phyloP scores from a whole-genome alignment of 2,888 invertebrate genomes.

The Patella caerulea region DNA sequence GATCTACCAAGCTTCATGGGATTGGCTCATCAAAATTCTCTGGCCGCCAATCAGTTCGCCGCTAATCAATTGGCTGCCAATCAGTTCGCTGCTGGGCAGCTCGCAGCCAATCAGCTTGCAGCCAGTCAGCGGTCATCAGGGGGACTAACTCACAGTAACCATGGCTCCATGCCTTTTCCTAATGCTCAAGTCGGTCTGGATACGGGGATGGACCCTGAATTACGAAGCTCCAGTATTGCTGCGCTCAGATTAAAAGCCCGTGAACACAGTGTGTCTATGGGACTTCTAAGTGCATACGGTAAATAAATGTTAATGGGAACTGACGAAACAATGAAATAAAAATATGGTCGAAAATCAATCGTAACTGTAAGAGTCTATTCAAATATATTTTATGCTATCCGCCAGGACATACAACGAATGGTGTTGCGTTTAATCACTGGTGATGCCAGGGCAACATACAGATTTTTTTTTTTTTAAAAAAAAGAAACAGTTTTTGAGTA shows the following conservation, averaged over 20 bases:
- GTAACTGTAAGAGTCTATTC: no score
- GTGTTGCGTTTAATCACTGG: no score
- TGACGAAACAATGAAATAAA: no score
- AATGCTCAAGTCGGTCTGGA: constrained; percentile 35
- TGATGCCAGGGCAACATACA: no score
- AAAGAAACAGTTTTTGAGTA: no score
- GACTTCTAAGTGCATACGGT: constrained; percentile 58
- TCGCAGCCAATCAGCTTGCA: constrained; percentile 13
- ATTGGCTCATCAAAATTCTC: constrained; percentile 52
- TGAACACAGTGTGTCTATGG: constrained; percentile 66
- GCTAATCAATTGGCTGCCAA: constrained; percentile 20
- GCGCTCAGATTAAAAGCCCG: constrained; percentile 66
- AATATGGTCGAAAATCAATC: no score
- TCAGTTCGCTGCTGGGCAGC: constrained; percentile 12
- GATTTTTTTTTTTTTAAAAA: no score
- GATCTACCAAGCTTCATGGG: constrained; percentile 65
- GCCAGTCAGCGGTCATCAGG: constrained; percentile 10
- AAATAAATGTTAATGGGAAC: constrained; percentile 34
- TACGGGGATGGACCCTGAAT: constrained; percentile 53
- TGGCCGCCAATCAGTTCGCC: constrained; percentile 24
- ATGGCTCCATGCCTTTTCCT: constrained; percentile 5
- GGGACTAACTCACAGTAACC: constrained; percentile 9
- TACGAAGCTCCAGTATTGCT: constrained; percentile 67
- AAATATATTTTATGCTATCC: no score
- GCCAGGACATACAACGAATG: no score